Evolutionary conservation across 2,113 vertebrate species (phyloP).

Genomic region (Pseudorhombus dupliciocellatus): DNA sequence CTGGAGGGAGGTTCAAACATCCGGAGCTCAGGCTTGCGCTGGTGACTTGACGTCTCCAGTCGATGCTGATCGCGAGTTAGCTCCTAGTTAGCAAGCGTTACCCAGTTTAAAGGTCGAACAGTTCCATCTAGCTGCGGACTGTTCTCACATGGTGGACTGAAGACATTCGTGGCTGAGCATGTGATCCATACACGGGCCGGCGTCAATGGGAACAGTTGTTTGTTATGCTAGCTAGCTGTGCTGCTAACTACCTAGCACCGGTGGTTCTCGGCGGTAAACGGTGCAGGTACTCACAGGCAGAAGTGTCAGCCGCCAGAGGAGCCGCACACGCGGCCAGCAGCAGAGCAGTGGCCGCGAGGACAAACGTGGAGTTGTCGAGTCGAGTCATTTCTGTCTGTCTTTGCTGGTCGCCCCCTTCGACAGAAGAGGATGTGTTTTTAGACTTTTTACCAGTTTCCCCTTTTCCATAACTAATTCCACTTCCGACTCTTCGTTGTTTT

Average conservation of each 20-base stretch:
- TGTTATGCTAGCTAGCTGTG: background rate
- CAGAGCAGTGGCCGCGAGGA: constrained; percentile 29
- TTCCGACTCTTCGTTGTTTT: constrained; percentile 65
- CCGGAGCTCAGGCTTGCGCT: background rate
- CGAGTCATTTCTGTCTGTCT: constrained; percentile 41
- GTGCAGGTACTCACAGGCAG: constrained; percentile 64
- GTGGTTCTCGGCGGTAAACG: background rate
- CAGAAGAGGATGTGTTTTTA: background rate
- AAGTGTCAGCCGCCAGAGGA: constrained; percentile 59
- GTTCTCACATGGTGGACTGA: background rate
- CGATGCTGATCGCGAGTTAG: background rate
- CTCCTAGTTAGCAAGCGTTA: background rate
- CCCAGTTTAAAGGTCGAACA: background rate
- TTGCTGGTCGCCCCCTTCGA: background rate
- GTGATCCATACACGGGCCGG: background rate
- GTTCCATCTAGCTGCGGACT: background rate
- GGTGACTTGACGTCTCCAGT: background rate
- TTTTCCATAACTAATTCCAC: constrained; percentile 58
- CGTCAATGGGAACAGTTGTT: background rate
- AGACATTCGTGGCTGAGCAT: no score
- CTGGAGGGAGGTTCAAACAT: constrained; percentile 74
- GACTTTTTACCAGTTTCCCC: constrained; percentile 35
- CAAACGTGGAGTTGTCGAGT: background rate
- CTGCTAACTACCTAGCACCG: constrained; percentile 10
- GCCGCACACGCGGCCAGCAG: constrained; percentile 60